A percentile compares a stretch with the other conserved stretches of the same genome.
These are phyloP conservation scores for Dasypus novemcinctus DNA, from an alignment of 2,113 vertebrate genomes.

Conservation along the genomic window DNA sequence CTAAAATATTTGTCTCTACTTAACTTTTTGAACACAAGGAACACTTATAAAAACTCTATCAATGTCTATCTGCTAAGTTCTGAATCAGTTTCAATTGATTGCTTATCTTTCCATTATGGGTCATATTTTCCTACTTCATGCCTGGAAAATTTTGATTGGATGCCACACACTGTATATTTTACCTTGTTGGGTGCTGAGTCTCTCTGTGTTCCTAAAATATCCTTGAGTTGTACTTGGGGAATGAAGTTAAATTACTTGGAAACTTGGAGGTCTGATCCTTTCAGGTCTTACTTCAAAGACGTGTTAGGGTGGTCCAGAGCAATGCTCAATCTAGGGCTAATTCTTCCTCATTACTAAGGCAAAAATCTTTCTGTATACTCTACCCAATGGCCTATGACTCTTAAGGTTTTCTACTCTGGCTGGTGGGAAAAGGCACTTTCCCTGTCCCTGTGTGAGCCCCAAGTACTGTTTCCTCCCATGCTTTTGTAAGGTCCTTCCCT, in stretches of 20 bases:
- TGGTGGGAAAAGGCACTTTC: not conserved
- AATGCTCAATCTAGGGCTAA: not conserved
- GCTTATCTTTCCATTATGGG: not conserved
- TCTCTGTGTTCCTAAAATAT: not conserved
- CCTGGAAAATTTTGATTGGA: not conserved
- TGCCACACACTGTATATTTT: not conserved
- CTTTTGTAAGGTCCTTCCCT: not conserved
- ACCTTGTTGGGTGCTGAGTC: not conserved
- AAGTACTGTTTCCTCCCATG: not conserved
- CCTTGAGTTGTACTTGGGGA: not conserved
- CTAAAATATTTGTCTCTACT: not conserved
- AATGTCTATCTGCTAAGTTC: not conserved
- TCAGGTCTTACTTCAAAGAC: slow-evolving; percentile 5
- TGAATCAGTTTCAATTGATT: not conserved
- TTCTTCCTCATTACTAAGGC: not conserved
- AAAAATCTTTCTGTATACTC: not conserved
- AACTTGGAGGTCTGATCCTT: not conserved
- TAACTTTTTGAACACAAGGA: slow-evolving; percentile 8
- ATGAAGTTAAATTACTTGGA: slow-evolving; percentile 27
- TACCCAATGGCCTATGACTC: too few relatives aligned
- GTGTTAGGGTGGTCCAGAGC: not conserved
- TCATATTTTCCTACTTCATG: slow-evolving; percentile 10
- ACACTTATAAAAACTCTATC: not conserved
- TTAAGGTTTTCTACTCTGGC: not conserved
- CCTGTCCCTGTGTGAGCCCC: not conserved